Evolutionary conservation across 2,113 vertebrate species (phyloP).

Genomic region (Tamias sibiricus): DNA sequence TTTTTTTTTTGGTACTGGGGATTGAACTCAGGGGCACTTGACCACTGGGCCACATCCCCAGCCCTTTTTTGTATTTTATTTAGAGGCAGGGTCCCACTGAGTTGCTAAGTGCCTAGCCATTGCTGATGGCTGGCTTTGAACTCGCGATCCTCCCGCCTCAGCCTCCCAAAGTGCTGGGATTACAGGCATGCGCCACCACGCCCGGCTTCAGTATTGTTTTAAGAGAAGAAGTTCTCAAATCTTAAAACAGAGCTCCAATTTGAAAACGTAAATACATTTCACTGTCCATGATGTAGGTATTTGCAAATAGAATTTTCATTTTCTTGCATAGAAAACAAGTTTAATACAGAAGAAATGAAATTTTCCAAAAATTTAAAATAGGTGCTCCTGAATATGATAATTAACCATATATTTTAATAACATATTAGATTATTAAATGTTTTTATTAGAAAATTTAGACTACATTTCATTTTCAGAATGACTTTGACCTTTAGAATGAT

Average conservation of each 20-base stretch:
- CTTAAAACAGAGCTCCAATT: background rate
- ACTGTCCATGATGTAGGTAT: background rate
- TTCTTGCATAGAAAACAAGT: background rate
- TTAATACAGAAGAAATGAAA: background rate
- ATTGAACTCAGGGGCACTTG: too few relatives aligned
- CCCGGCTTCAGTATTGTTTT: background rate
- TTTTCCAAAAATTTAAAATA: slow-evolving; percentile 27
- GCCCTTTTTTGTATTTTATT: too few relatives aligned
- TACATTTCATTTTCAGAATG: background rate
- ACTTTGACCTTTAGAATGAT: background rate
- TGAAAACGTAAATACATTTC: background rate
- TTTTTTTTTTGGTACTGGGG: too few relatives aligned
- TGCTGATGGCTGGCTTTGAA: too few relatives aligned
- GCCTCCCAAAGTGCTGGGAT: too few relatives aligned
- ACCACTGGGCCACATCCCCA: too few relatives aligned
- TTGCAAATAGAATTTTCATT: background rate
- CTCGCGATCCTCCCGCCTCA: too few relatives aligned
- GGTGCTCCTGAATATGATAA: background rate
- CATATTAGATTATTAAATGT: background rate
- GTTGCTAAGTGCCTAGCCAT: too few relatives aligned
- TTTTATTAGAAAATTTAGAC: background rate
- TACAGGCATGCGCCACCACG: too few relatives aligned
- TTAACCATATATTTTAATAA: background rate
- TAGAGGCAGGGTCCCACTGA: too few relatives aligned
- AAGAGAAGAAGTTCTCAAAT: background rate